Base-by-base conservation (phyloP, 2,888 invertebrate species). In the Napeogenes inachia region DNA sequence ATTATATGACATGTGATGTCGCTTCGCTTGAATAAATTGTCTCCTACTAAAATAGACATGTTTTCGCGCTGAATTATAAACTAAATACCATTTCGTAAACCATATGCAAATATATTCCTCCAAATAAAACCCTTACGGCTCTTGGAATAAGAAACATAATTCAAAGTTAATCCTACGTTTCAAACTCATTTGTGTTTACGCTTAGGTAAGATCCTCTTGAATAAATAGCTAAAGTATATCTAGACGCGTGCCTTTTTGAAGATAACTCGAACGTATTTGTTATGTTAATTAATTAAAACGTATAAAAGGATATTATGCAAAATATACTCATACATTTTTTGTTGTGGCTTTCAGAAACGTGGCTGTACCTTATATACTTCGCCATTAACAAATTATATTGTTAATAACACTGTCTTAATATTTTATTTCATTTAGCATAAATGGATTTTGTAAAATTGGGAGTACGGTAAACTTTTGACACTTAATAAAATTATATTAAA, bases 51-150 rank as follows among this genome's bases (percentile, higher is more conserved):
- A 64, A 61, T 61, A 64, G 58, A 61, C 60, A 54, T 35, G 58
- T 62, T 62, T 59, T 60, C 60, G 60, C 47, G 60, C 45, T 57
- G 55, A 57, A 60, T 63, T 57, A 57, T 57, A 47, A 63, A 59
- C 46, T 54, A 63, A 63, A 62, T 57, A 62, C 46, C 55, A 13
- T 13, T 35, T 50, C 46, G 33, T 21, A 46, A 33, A 3, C 33
- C 46, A 10, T 33, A 13, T 57, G 3, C 13, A 42, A 38, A 42
- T 13, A 30, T 12, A 12, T 33, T 59, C 3, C 10, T 45, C 45
- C 13, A 32, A 35, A 45, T 45, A 57, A 45, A 13, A 57, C 6
- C 47, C 21, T 38, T 62, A 45, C 45, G 0, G 21, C 13, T 4
- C 8, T 50, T 13, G 1, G 13, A 4, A 13, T 62, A 56, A 59